Base-by-base conservation (phyloP, 2,888 invertebrate species). In the Cremastobaeus sp. region DNA sequence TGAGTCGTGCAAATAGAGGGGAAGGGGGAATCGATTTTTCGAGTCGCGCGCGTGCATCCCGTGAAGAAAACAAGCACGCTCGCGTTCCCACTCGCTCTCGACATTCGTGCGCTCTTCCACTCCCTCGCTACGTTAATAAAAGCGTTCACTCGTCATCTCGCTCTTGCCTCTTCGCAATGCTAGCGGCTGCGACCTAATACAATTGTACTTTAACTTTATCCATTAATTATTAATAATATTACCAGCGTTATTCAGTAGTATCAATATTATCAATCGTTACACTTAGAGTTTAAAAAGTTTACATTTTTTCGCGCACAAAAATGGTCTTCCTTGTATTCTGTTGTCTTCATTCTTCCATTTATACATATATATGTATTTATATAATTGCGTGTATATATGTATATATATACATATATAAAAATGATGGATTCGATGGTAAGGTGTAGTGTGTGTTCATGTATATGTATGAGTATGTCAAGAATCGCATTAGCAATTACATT, bases 151-250 rank as follows among this genome's bases (percentile, higher is more conserved):
- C 69, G 68, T 74, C 74, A 74, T 74, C 59, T 65, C 54, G 37
- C 65, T 69, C 70, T 74, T 47, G 55, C 74, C 71, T 78, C 72
- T 78, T 78, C 79, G 78, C 74, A 57, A 74, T 73, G 55, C 78
- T 82, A 81, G 79, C 81, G 77, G 79, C 72, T 77, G 79, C 81
- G 80, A 74, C 74, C 80, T 81, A 84, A 81, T 78, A 79, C 81
- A 79, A 81, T 79, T 79, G 74, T 79, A 78, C 59, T 69, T 62
- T 65, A 69, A 54, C 69, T 43, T 66, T 59, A 72, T 78, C 77
- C 59, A 59, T 52, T 68, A 68, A 80, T 81, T 81, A 80, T 78
- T 79, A 71, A 69, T 70, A 71, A 66, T 73, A 74, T 73, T 60
- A 50, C 52, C 66, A 75, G 65, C 79, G 77, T 81, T 79, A 81